These are phyloP conservation scores for Sebastes matsubarae DNA, from an alignment of 2,797 vertebrate species.

Conservation along the genomic window DNA sequence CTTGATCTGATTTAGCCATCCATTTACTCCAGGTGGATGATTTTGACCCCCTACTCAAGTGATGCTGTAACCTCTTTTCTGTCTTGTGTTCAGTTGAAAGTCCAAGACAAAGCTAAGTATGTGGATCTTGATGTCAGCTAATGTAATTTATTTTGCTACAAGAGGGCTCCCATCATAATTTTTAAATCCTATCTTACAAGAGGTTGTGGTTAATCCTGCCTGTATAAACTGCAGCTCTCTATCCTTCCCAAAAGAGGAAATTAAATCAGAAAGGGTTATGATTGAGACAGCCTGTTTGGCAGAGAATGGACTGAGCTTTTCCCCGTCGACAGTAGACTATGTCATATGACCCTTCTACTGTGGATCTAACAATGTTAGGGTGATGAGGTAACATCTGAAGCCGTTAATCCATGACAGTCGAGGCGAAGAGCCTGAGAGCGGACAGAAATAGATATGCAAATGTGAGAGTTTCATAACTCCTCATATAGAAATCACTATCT, in stretches of 20 bases:
- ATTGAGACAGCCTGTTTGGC: conserved; percentile 8
- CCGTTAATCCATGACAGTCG: conserved; percentile 37
- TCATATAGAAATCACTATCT: conserved; percentile 44
- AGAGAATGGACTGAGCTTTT: conserved; percentile 17
- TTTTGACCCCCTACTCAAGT: not conserved
- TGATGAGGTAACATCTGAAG: conserved; percentile 42
- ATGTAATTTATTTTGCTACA: not conserved
- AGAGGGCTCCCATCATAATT: not conserved
- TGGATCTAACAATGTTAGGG: conserved; percentile 18
- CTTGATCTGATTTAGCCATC: not conserved
- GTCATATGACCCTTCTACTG: conserved; percentile 14
- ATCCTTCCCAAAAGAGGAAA: conserved; percentile 31
- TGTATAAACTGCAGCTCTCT: conserved; percentile 1
- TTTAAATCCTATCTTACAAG: not conserved
- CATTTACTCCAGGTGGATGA: not conserved
- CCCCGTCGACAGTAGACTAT: not conserved
- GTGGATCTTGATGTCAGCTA: not conserved
- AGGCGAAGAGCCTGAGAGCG: conserved; percentile 19
- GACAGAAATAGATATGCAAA: conserved; percentile 67
- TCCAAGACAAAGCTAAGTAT: not conserved
- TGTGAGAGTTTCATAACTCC: conserved; percentile 55
- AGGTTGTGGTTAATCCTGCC: conserved; percentile 12
- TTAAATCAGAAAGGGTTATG: conserved; percentile 3
- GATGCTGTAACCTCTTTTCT: not conserved
- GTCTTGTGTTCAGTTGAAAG: not conserved